Conservation (phyloP, 1,140 invertebrate genomes). For the Drosophila kohkoa region DNA sequence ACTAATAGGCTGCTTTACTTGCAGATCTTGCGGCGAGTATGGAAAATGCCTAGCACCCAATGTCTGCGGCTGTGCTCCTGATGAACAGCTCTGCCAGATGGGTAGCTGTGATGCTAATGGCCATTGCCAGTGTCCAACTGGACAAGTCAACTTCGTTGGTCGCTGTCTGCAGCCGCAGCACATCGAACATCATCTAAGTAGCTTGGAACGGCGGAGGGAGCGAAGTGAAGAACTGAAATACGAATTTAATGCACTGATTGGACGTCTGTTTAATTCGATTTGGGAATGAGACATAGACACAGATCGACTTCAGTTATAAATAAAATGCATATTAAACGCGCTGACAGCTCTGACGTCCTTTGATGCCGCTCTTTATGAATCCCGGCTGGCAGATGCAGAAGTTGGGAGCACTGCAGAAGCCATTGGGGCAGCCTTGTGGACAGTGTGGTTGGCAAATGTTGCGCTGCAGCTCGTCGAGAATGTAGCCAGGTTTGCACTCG, state of each 20-base stretch:
- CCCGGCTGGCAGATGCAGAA: slow-evolving; percentile 87
- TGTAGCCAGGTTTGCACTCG: slow-evolving; percentile 86
- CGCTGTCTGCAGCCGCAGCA: slow-evolving; percentile 47
- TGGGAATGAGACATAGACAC: slow-evolving; percentile 19
- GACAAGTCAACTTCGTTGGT: slow-evolving; percentile 63
- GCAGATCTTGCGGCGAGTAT: slow-evolving; percentile 69
- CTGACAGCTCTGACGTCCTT: slow-evolving; percentile 88
- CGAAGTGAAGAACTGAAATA: slow-evolving; percentile 54
- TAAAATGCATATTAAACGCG: slow-evolving; percentile 48
- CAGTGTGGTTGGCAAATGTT: slow-evolving; percentile 86
- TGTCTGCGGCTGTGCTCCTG: slow-evolving; percentile 64
- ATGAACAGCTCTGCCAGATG: slow-evolving; percentile 49
- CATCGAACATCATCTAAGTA: slow-evolving; percentile 37
- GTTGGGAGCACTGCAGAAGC: slow-evolving; percentile 87
- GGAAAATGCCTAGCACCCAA: slow-evolving; percentile 70
- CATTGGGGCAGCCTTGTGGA: slow-evolving; percentile 87
- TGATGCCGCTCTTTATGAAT: slow-evolving; percentile 88
- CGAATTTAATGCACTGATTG: slow-evolving; percentile 73
- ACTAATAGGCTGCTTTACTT: neutral
- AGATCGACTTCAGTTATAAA: neutral
- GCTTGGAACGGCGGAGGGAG: slow-evolving; percentile 27
- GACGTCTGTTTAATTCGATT: slow-evolving; percentile 63
- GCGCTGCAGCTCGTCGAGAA: slow-evolving; percentile 83
- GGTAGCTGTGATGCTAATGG: slow-evolving; percentile 62
- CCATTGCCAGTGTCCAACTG: slow-evolving; percentile 58